Evolutionary conservation across 2,113 vertebrate genomes (phyloP).

Genomic region (Platycercus adscitus): DNA sequence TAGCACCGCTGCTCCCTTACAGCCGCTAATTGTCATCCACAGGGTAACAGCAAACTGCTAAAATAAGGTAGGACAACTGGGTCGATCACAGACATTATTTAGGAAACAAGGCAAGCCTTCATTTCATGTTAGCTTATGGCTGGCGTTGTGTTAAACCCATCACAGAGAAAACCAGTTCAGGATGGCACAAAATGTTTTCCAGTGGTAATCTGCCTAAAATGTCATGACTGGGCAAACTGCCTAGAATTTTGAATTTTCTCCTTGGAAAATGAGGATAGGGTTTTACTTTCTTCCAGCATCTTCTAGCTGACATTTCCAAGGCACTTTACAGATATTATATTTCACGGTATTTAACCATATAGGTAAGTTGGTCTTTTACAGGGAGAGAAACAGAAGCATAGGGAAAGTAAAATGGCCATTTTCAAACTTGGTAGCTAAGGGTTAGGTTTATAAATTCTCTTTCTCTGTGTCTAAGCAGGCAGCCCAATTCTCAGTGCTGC

Average conservation of each 20-base stretch:
- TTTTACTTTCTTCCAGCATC: neutral
- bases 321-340: neutral
- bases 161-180: neutral
- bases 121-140: accelerated
- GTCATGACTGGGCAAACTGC: neutral
- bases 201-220: neutral
- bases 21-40: neutral
- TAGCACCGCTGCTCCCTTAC: neutral
- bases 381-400: neutral
- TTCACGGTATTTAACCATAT: neutral
- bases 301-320: neutral
- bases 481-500: neutral
- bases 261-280: neutral
- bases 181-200: neutral
- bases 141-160: neutral
- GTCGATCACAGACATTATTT: neutral
- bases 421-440: neutral
- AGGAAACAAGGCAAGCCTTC: neutral
- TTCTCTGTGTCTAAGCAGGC: constrained; percentile 14
- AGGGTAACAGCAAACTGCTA: neutral
- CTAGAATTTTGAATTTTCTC: neutral
- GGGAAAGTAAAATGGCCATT: neutral
- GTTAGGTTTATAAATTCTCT: neutral
- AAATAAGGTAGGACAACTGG: neutral
- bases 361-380: neutral